Evolutionary conservation across 1,140 invertebrate genomes (phyloP).

Genomic region (Caenorhabditis latens): DNA sequence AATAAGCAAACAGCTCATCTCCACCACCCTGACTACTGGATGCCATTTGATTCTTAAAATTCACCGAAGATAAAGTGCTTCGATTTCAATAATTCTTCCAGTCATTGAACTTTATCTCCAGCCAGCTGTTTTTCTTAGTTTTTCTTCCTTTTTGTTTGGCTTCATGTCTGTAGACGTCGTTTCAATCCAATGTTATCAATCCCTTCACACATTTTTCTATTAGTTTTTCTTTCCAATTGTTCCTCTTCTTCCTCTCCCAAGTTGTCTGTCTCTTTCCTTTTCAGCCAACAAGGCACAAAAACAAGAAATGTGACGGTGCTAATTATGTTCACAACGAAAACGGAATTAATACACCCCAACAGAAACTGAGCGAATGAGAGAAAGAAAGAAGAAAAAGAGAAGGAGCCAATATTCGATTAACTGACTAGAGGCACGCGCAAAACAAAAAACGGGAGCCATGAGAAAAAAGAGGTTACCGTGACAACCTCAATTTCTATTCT

Average conservation of each 20-base stretch:
- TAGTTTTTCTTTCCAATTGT: too few species aligned
- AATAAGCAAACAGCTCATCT: too few species aligned
- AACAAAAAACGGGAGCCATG: not conserved
- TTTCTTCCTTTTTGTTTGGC: not conserved
- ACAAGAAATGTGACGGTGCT: slow-evolving; percentile 14
- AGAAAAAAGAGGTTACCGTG: slow-evolving; percentile 28
- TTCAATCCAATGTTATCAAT: not conserved
- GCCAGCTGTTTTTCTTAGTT: not conserved
- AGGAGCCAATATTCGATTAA: slow-evolving; percentile 40
- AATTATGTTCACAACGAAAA: slow-evolving; percentile 12
- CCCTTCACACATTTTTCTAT: too few species aligned
- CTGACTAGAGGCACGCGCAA: not conserved
- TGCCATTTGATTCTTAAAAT: too few species aligned
- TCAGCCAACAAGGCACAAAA: not conserved
- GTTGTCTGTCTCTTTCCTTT: too few species aligned
- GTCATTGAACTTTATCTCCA: not conserved
- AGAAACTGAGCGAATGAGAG: not conserved
- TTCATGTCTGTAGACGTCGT: not conserved
- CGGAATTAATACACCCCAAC: not conserved
- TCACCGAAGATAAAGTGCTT: too few species aligned
- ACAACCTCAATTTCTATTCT: not conserved
- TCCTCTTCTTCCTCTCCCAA: too few species aligned
- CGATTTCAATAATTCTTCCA: not conserved
- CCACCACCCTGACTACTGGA: too few species aligned
- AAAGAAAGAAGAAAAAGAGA: not conserved